These are phyloP conservation scores for Macropodus opercularis DNA, from an alignment of 2,797 vertebrate species.

Conservation along the genomic window DNA sequence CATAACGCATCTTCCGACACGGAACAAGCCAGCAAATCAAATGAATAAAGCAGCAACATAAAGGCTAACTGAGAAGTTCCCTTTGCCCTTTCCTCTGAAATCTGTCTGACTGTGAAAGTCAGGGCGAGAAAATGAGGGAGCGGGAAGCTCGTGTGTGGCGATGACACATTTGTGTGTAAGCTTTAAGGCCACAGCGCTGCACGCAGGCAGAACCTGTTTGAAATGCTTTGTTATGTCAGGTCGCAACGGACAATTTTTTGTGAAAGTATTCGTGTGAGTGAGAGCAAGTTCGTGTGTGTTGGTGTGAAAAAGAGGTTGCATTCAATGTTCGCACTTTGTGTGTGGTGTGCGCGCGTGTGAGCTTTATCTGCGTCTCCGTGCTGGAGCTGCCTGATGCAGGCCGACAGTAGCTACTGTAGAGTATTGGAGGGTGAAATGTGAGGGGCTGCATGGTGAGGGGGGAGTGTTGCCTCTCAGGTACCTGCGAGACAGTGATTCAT, in stretches of 20 bases:
- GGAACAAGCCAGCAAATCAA: constrained; percentile 10
- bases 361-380: constrained; percentile 18
- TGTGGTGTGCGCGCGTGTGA: background rate
- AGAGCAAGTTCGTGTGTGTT: background rate
- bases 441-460: too few species aligned
- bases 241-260: constrained; percentile 14
- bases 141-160: constrained; percentile 11
- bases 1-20: constrained; percentile 12
- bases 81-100: constrained; percentile 13
- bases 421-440: background rate
- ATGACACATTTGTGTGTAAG: constrained; percentile 4
- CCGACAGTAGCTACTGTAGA: constrained; percentile 20
- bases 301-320: background rate
- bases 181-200: constrained; percentile 17
- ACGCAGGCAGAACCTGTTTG: constrained; percentile 17
- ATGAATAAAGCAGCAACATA: constrained; percentile 26
- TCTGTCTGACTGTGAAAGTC: constrained; percentile 20
- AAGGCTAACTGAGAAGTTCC: constrained; percentile 16
- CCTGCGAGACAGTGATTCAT: constrained; percentile 10
- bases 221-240: constrained; percentile 21
- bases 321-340: background rate
- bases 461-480: constrained; percentile 21
- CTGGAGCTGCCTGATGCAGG: constrained; percentile 7
- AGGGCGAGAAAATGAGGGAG: constrained; percentile 1
- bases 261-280: constrained; percentile 4